Conservation (phyloP, 1,140 invertebrate genomes). For the Apolygus lucorum region DNA sequence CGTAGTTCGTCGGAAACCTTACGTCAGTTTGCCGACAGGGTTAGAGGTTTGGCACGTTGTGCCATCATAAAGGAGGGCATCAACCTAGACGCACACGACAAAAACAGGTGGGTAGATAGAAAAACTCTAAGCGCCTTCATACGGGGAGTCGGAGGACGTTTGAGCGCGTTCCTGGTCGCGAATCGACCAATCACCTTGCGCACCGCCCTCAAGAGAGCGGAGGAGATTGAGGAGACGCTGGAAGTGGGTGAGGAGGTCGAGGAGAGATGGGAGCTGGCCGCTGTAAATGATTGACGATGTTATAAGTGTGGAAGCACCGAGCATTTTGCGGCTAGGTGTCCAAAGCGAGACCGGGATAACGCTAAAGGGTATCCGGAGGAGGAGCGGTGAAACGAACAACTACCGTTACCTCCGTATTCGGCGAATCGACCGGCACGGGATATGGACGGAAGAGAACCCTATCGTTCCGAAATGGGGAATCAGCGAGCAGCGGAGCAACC, state of each 20-base stretch:
- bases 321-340: neutral
- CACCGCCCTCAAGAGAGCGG: neutral
- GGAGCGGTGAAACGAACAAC: neutral
- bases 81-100: neutral
- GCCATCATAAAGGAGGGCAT: neutral
- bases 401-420: neutral
- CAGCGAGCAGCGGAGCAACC: neutral
- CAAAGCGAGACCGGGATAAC: neutral
- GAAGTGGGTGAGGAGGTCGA: no score
- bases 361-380: neutral
- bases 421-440: no score
- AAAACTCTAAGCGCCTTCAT: neutral
- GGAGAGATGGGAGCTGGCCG: no score
- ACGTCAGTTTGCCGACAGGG: neutral
- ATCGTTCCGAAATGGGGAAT: neutral
- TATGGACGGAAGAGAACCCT: no score
- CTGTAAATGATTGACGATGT: neutral
- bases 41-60: neutral
- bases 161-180: neutral
- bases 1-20: neutral
- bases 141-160: neutral
- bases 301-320: no score
- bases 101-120: neutral
- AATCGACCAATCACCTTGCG: neutral
- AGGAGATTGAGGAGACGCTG: neutral